phyloP scores from a whole-genome alignment of 2,113 vertebrate genomes.

The Nycticorax nycticorax region DNA sequence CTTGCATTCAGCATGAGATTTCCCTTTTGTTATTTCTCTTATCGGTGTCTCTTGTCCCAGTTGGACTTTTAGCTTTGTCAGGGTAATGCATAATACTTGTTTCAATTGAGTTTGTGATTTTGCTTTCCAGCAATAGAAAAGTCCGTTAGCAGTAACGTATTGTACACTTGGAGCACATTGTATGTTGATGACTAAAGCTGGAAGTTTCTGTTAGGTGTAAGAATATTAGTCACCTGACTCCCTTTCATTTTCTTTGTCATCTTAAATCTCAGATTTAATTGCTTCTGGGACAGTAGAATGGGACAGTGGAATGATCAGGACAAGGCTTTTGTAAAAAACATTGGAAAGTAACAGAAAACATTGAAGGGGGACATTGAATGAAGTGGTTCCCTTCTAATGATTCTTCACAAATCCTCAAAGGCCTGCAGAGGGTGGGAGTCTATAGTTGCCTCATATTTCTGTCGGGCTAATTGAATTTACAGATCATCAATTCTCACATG shows the following conservation, averaged over 20 bases:
- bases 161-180: rapidly evolving
- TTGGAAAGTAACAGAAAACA: not conserved
- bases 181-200: not conserved
- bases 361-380: rapidly evolving
- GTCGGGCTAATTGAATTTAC: not conserved
- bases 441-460: not conserved
- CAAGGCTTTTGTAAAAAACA: not conserved
- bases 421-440: not conserved
- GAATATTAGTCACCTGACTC: not conserved
- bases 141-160: not conserved
- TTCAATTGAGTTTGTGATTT: rapidly evolving
- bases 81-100: not conserved
- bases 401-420: not conserved
- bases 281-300: not conserved
- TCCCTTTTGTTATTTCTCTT: not conserved
- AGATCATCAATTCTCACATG: rapidly evolving
- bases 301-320: not conserved
- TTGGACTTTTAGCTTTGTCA: not conserved
- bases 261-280: not conserved
- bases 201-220: not conserved
- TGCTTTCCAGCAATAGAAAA: not conserved
- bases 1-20: not conserved
- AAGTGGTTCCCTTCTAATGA: not conserved
- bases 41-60: not conserved
- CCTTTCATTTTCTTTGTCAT: not conserved